Base-by-base conservation (phyloP, 2,888 invertebrate genomes). In the Trachelus tabidus region DNA sequence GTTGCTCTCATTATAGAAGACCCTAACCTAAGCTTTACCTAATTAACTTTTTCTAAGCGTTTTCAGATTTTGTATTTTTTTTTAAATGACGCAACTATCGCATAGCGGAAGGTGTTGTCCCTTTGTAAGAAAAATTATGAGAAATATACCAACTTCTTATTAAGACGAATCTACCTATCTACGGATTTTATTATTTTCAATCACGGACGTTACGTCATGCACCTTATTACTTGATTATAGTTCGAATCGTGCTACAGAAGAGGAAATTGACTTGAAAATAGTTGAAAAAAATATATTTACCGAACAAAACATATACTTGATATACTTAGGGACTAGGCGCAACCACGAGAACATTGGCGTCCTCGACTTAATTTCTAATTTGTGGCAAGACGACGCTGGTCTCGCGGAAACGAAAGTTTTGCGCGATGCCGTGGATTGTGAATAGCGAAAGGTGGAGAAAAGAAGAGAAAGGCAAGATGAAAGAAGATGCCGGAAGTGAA, bases 81-180 rank as follows among this genome's bases (percentile, higher is more conserved):
- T 40, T 30, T 30, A 12, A 30, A 71, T 33, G 30, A 31, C 31
- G 71, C 34, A 71, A 31, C 71, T 56, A 56, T 23, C 6, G 23
- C 23, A 23, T 9, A 23, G 23, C 56, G 23, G 2, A 23, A 56
- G 56, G 9, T 56, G 56, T 56, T 23, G 9, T 23, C 56, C 23
- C 9, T 56, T 56, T 56, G 56, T 56, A 56, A 56, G 56, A 56
- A 56, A 56, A 83, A 79, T 82, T 76, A 79, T 80, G 73, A 79
- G 79, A 82, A 83, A 83, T 82, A 82, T 78, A 83, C 75, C 1
- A 56, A 56, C 23, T 23, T 56, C 9, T 56, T 9, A 56, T 56
- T 2, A 56, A 23, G 56, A 56, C 56, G 6, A 23, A 56, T 56
- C 23, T 23, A 56, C 40, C 9, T 23, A 23, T 23, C 23, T 23